phyloP scores from a whole-genome alignment of 2,888 invertebrate species.

The Xanthorhoe designata region DNA sequence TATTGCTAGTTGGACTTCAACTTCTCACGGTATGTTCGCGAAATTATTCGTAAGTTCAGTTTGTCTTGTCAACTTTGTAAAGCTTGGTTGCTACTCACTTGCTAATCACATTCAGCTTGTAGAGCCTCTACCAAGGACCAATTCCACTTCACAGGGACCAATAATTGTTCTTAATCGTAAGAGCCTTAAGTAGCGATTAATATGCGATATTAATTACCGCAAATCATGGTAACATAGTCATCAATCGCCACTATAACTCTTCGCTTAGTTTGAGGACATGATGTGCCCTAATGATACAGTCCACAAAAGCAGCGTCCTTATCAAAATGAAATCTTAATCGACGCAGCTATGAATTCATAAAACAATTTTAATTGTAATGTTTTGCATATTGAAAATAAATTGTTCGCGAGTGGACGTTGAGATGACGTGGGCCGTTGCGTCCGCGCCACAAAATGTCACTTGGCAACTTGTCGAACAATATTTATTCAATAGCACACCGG shows the following conservation, averaged over 20 bases:
- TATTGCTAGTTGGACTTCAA: constrained; percentile 47
- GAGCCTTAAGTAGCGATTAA: constrained; percentile 36
- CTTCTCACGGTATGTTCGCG: constrained; percentile 27
- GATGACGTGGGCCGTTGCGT: constrained; percentile 66
- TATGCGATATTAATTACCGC: constrained; percentile 42
- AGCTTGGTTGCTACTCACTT: constrained; percentile 20
- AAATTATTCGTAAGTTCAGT: constrained; percentile 36
- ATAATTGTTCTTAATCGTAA: constrained; percentile 21
- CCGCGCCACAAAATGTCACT: constrained; percentile 76
- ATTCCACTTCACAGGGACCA: constrained; percentile 14
- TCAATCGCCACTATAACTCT: constrained; percentile 59
- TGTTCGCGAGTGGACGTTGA: constrained; percentile 64
- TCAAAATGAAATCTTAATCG: constrained; percentile 82
- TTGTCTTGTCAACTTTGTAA: constrained; percentile 43
- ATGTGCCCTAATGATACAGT: constrained; percentile 68
- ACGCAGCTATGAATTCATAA: constrained; percentile 73
- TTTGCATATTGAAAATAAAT: constrained; percentile 80
- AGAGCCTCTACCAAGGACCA: constrained; percentile 9
- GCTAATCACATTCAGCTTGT: constrained; percentile 22
- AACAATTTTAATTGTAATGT: constrained; percentile 79
- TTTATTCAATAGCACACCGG: constrained; percentile 78
- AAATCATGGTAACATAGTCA: constrained; percentile 46
- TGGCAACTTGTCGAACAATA: constrained; percentile 79
- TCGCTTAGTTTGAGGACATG: constrained; percentile 53
- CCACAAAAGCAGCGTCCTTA: constrained; percentile 71